Evolutionary conservation across 2,888 invertebrate genomes (phyloP), one percentile per base, ranked within the genome.

Genomic region (Sylvicola fuscatus): DNA sequence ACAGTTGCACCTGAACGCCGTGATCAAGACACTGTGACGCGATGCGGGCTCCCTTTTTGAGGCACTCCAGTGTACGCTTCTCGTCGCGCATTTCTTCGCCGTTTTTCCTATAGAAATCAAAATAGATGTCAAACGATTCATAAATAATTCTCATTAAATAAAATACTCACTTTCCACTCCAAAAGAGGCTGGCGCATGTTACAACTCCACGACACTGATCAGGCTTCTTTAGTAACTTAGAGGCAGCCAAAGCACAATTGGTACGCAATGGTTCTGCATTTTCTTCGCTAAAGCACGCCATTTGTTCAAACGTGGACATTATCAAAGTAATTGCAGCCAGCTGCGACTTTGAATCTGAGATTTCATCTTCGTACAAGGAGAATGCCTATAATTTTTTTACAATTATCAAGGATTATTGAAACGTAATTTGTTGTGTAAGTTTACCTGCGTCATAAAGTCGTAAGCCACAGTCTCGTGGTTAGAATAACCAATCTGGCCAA

Each of bases 1-100:
- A 81, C 29, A 99, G 66, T 53, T 97, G 95, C 14, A 92, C 87
- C 63, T 97, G 95, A 5, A 95, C 92, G 3, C 84, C 81, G 13
- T 77, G 75, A 61, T 99, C 98, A 84, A 99, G 87, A 50, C 97
- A 97, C 50, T 98, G 95, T 45, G 84, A 86, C 1, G 93, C 90
- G 38, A 97, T 93, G 37, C 90, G 73, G 3, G 87, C 78, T 8
- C 89, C 89, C 56, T 93, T 95, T 61, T 92, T 92, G 44, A 98
- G 63, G 54, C 95, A 97, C 52, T 97, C 97, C 32, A 90, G 64
- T 0, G 89, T 95, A 17, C 87, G 72, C 44, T 82, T 79, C 3
- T 87, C 84, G 54, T 98, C 92, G 45, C 80, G 81, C 57, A 90
- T 71, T 63, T 87, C 58, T 42, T 56, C 53, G 6, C 56, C 57